These are phyloP conservation scores for Muscicapa adusta DNA, from an alignment of 2,113 vertebrate species.

Conservation along the genomic window DNA sequence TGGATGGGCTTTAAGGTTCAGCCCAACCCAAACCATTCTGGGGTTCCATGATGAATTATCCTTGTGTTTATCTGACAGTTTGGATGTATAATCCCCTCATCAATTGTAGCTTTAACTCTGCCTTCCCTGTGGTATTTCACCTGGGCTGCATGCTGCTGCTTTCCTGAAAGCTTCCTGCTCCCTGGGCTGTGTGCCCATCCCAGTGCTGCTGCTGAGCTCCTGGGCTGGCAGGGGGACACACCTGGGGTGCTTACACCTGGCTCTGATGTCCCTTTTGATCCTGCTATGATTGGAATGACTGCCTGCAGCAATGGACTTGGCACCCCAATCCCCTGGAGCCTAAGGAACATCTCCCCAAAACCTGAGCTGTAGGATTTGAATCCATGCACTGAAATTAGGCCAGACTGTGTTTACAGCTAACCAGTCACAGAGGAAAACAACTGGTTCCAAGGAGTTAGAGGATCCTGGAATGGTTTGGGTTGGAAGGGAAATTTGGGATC, in stretches of 20 bases:
- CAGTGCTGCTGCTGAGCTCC: background rate
- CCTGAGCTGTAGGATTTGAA: background rate
- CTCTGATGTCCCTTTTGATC: background rate
- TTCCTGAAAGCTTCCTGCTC: background rate
- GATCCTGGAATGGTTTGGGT: background rate
- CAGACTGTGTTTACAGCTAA: background rate
- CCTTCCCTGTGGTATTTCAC: background rate
- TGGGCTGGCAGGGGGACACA: rapidly evolving
- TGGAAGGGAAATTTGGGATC: background rate
- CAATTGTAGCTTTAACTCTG: rapidly evolving
- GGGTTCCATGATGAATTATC: background rate
- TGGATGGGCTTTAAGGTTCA: background rate
- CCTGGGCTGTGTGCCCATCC: background rate
- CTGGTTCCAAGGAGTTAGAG: background rate
- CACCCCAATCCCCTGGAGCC: background rate
- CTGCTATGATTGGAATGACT: rapidly evolving
- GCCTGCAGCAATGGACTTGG: background rate
- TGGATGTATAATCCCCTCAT: background rate
- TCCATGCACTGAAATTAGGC: background rate
- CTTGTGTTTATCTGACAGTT: background rate
- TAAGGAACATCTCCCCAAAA: background rate
- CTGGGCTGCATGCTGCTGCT: too few species aligned
- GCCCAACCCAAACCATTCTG: background rate
- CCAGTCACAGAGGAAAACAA: background rate
- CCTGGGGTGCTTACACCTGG: background rate